phyloP scores from a whole-genome alignment of 37 sponge, comb jelly and placozoan genomes.

The Amphimedon queenslandica region DNA sequence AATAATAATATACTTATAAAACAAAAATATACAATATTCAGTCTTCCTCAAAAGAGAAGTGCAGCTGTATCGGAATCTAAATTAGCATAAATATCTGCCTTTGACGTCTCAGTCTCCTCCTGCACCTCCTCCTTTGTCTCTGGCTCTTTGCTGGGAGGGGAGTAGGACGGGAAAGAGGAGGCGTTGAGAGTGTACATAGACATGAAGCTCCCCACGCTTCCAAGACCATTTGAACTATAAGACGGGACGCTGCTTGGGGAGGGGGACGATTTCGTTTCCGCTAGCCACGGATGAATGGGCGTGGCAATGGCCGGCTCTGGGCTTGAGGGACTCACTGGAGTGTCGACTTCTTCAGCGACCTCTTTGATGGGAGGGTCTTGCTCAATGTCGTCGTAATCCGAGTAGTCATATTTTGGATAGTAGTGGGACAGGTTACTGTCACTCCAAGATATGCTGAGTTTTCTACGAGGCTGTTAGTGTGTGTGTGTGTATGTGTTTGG shows the following conservation, averaged over 20 bases:
- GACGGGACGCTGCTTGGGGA: background rate
- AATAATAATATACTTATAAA: no score
- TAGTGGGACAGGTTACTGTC: conserved; percentile 24
- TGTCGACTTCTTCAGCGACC: background rate
- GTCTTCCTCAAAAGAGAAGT: conserved; percentile 34
- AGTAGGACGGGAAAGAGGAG: background rate
- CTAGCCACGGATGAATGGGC: conserved; percentile 22
- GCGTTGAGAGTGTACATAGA: background rate
- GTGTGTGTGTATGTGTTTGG: no score
- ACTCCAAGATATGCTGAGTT: conserved; percentile 51
- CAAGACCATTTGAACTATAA: background rate
- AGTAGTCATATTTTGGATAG: conserved; percentile 72
- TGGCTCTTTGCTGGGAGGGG: no score
- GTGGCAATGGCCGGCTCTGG: background rate
- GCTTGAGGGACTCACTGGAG: no score
- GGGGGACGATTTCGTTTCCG: background rate
- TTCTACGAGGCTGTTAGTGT: no score
- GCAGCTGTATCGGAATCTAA: conserved; percentile 46
- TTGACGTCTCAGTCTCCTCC: no score
- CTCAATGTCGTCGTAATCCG: conserved; percentile 50
- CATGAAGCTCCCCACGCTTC: background rate
- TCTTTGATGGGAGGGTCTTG: background rate
- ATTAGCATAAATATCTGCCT: conserved; percentile 16
- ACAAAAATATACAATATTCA: no score
- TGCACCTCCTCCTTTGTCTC: background rate